Evolutionary conservation across 2,797 vertebrate genomes (phyloP).

Genomic region (Halcyon badia): DNA sequence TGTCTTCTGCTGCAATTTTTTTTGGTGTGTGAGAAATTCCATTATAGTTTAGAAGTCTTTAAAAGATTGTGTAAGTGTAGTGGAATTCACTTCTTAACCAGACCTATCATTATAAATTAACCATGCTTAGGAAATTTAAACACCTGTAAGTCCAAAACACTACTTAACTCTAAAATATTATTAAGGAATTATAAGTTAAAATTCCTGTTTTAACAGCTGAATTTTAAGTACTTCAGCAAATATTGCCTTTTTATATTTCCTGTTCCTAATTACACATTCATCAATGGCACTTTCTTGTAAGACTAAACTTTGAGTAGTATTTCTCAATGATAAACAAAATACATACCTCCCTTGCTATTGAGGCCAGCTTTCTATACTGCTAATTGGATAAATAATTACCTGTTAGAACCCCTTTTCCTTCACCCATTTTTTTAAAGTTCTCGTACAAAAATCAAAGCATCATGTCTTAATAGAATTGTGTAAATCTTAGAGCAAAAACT

Average conservation of each 20-base stretch:
- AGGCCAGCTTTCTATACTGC: neutral
- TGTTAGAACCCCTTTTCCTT: conserved; percentile 11
- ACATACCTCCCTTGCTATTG: neutral
- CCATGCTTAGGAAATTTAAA: conserved; percentile 63
- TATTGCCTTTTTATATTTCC: conserved; percentile 73
- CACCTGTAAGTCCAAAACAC: conserved; percentile 65
- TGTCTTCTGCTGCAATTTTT: neutral
- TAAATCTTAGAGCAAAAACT: conserved; percentile 10
- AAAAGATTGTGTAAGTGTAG: conserved; percentile 53
- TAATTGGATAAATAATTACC: conserved; percentile 53
- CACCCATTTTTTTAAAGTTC: neutral
- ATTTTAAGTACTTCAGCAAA: conserved; percentile 70
- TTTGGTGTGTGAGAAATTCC: conserved; percentile 5
- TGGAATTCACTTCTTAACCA: conserved; percentile 63
- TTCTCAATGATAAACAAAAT: conserved; percentile 68
- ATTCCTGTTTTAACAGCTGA: conserved; percentile 78
- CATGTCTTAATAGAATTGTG: conserved; percentile 1
- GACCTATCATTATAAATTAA: conserved; percentile 72
- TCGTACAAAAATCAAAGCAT: conserved; percentile 21
- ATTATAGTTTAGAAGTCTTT: conserved; percentile 58
- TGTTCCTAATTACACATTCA: conserved; percentile 70
- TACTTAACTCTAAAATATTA: conserved; percentile 60
- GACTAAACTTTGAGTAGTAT: conserved; percentile 38
- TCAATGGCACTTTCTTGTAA: conserved; percentile 64
- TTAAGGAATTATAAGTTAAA: conserved; percentile 62